phyloP scores from a whole-genome alignment of 2,113 vertebrate genomes.

The Epinephelus cyanopodus region DNA sequence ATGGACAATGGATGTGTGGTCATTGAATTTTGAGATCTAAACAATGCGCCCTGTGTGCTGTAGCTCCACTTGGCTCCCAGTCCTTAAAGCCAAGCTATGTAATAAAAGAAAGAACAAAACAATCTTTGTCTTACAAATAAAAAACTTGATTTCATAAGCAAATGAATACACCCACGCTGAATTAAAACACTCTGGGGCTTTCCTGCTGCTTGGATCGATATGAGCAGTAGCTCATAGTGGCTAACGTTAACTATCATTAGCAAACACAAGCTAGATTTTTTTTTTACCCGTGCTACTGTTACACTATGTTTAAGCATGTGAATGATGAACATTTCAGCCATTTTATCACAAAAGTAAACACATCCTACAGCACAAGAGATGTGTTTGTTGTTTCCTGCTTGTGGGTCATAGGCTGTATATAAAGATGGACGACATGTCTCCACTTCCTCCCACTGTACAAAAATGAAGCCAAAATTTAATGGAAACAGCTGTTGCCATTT shows the following conservation, averaged over 20 bases:
- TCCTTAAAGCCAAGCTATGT: background rate
- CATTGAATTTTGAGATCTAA: background rate
- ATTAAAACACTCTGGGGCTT: background rate
- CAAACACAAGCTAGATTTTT: background rate
- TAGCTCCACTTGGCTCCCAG: background rate
- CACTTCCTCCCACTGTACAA: too few relatives aligned
- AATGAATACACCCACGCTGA: background rate
- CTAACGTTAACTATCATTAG: background rate
- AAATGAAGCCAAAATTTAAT: too few relatives aligned
- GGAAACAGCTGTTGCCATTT: too few relatives aligned
- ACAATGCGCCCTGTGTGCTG: background rate
- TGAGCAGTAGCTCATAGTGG: background rate
- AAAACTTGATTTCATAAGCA: background rate
- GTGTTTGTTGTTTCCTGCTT: background rate
- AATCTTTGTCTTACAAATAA: background rate
- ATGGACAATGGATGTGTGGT: background rate
- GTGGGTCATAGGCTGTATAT: too few relatives aligned
- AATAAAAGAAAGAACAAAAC: background rate
- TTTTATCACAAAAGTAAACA: background rate
- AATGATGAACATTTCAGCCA: background rate
- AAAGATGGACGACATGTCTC: too few relatives aligned
- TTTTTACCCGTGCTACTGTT: background rate
- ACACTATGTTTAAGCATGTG: background rate
- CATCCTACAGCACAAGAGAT: background rate
- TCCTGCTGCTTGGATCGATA: background rate